Base-by-base conservation (phyloP, 2,888 invertebrate genomes). In the Pocota personata region DNA sequence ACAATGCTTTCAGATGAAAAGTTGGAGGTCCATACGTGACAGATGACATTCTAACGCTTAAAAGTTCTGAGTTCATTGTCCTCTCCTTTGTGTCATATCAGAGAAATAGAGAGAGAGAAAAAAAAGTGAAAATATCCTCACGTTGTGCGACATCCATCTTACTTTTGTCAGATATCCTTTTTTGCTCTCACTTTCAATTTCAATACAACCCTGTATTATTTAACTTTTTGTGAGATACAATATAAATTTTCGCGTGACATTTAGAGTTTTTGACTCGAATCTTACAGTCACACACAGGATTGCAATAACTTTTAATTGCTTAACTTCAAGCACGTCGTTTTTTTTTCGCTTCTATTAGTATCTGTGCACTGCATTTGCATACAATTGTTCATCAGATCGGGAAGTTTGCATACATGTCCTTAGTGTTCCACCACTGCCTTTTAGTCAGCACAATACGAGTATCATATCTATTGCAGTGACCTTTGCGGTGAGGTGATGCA, bases 251-350 rank as follows among this genome's bases (percentile, higher is more conserved):
- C 67, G 3, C 60, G 50, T 67, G 67, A 43, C 58, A 77, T 66
- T 72, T 64, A 27, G 37, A n/a, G n/a, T n/a, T n/a, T n/a, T n/a
- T n/a, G n/a, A 66, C 27, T 55, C 32, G 19, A 50, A 40, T 73
- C 66, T 66, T 43, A 60, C 77, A 60, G 58, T 24, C 60, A 40
- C 69, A 60, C 77, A 77, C 40, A 32, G 58, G 24, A 72, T 58
- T 79, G 57, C 30, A 35, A 60, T 43, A 80, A 72, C 37, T 80
- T 80, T 73, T 80, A 80, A 80, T 80, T 80, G 79, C 72, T 66
- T 27, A 55, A 50, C 37, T 58, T 43, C 12, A 12, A 14, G 50
- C 3, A 27, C 1, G 37, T 12, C n/a, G 16, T 10, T n/a, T 19
- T 30, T 66, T 21, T 71, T 46, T 40, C n/a, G 62, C 4, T 30